phyloP scores from a whole-genome alignment of 2,888 invertebrate species.

The Pachycephus smyrnensis region DNA sequence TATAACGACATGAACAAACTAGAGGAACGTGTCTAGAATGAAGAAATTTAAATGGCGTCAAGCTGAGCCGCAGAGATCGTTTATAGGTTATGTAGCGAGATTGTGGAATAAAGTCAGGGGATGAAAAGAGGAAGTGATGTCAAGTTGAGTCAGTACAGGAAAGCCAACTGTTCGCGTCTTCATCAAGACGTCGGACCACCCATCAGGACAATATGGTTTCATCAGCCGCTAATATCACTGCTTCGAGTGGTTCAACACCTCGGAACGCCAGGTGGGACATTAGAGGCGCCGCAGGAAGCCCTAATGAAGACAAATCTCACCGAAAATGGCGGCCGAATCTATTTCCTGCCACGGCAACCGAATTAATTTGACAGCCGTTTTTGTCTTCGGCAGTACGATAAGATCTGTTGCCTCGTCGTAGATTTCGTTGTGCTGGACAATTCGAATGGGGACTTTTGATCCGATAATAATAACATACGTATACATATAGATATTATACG shows the following conservation, averaged over 20 bases:
- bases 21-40: too few relatives aligned
- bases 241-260: constrained; percentile 59
- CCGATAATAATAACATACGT: too few relatives aligned
- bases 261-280: constrained; percentile 61
- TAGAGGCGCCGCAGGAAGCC: constrained; percentile 58
- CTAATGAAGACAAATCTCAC: constrained; percentile 66
- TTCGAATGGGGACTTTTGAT: too few relatives aligned
- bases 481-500: too few relatives aligned
- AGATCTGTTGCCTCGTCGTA: constrained; percentile 10
- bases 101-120: constrained; percentile 29
- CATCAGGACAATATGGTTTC: constrained; percentile 56
- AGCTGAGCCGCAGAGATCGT: too few relatives aligned
- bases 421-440: not conserved
- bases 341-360: constrained; percentile 47
- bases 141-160: constrained; percentile 9
- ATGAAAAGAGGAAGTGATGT: constrained; percentile 28
- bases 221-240: constrained; percentile 54
- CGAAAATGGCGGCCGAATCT: constrained; percentile 58
- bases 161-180: constrained; percentile 48
- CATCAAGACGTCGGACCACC: constrained; percentile 53
- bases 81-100: too few relatives aligned
- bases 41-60: too few relatives aligned
- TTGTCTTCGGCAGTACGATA: constrained; percentile 4
- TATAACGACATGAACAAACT: too few relatives aligned
- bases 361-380: constrained; percentile 28